Conservation (phyloP, 1,140 invertebrate species). For the Trichoplusia ni region DNA sequence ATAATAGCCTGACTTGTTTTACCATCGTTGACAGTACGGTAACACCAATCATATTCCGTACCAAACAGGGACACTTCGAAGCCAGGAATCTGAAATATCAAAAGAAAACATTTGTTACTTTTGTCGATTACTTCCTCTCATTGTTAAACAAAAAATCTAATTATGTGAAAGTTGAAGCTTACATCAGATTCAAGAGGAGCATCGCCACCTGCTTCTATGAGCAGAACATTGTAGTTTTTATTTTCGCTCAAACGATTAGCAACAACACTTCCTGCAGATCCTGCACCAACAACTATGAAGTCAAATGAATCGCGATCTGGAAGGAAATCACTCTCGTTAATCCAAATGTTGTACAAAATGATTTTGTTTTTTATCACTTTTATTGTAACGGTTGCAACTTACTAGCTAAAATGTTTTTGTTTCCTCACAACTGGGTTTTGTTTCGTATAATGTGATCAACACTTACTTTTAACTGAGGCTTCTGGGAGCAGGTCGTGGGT, state of each 20-base stretch:
- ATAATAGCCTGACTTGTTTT: no score
- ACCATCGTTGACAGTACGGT: no score
- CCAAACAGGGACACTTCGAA: no score
- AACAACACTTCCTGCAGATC: constrained; percentile 63
- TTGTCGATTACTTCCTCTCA: no score
- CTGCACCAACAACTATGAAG: constrained; percentile 51
- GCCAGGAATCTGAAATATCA: neutral
- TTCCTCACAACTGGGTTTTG: no score
- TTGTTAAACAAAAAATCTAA: no score
- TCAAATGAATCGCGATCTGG: constrained; percentile 38
- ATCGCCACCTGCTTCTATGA: constrained; percentile 81
- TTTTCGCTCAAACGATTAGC: constrained; percentile 66
- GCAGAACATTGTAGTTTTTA: constrained; percentile 51
- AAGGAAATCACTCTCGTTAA: no score
- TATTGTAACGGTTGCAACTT: neutral
- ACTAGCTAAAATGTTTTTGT: neutral
- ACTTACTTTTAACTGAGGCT: constrained; percentile 4
- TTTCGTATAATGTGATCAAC: neutral
- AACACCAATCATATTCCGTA: no score
- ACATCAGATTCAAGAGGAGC: constrained; percentile 34
- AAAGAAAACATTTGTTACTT: no score
- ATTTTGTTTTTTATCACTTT: neutral
- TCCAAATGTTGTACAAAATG: no score
- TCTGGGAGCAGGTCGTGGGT: neutral
- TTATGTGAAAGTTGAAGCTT: no score